Evolutionary conservation across 2,888 invertebrate genomes (phyloP), one percentile per base, ranked within the genome.

Genomic region (Julus scanicus): DNA sequence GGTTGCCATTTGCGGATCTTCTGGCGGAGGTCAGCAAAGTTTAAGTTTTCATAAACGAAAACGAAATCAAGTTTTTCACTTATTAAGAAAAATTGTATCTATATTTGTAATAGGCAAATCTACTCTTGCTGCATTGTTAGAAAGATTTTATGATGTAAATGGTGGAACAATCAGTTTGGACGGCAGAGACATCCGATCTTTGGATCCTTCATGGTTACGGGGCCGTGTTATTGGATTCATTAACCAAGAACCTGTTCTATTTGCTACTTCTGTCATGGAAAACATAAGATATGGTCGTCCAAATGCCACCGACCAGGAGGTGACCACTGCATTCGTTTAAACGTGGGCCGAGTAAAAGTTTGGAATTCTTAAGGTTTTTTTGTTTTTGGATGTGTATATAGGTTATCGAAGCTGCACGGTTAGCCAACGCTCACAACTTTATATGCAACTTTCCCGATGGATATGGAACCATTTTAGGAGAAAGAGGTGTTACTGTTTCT

Each of bases 351-450:
- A n/a, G n/a, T n/a, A n/a, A n/a, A n/a, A n/a, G n/a, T n/a, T n/a
- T n/a, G n/a, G n/a, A n/a, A n/a, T n/a, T n/a, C n/a, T n/a, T n/a
- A n/a, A n/a, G n/a, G n/a, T n/a, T n/a, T n/a, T n/a, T n/a, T n/a
- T n/a, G n/a, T n/a, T n/a, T n/a, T n/a, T n/a, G n/a, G n/a, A n/a
- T n/a, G n/a, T n/a, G n/a, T 80, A 85, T 89, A 0, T 89, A 96
- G 95, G 95, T 97, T 0, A 93, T 94, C 49, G 94, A 94, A 91
- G 98, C 97, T 0, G 97, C 99, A 0, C 94, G 94, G 91, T 93
- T 96, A 88, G 98, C 99, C 3, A 98, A 99, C 92, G 98, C 98
- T 0, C 95, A 98, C 92, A 95, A 95, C n/a, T 99, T 99, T 92
- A 96, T 99, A 84, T 92, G 91, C 0, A 93, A 93, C 53, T 97